These are phyloP conservation scores for Alcis repandata DNA, from an alignment of 2,888 invertebrate species.

Conservation along the genomic window DNA sequence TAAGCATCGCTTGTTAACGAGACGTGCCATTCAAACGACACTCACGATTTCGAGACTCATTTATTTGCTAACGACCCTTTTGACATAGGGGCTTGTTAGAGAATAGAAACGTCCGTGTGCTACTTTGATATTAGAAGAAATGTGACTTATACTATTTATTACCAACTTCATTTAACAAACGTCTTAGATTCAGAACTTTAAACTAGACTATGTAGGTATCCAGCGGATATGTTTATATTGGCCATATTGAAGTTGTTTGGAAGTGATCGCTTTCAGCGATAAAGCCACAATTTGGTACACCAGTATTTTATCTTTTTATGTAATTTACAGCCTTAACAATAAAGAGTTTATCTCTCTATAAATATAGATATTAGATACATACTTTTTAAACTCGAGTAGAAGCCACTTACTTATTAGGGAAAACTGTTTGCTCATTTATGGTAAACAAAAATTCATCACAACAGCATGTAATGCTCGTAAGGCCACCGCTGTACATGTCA, in stretches of 20 bases:
- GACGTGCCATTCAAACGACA: conserved; percentile 64
- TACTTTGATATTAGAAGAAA: background rate
- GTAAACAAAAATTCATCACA: background rate
- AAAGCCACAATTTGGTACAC: too few species aligned
- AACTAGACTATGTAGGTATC: too few species aligned
- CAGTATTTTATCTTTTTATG: too few species aligned
- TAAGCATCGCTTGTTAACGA: conserved; percentile 76
- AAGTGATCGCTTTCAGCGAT: too few species aligned
- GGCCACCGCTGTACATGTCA: conserved; percentile 27
- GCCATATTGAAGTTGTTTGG: too few species aligned
- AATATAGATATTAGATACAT: too few species aligned
- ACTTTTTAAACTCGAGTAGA: too few species aligned
- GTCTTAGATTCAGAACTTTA: too few species aligned
- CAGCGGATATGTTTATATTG: too few species aligned
- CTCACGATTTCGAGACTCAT: conserved; percentile 57
- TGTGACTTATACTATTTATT: background rate
- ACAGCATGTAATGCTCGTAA: background rate
- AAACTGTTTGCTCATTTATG: background rate
- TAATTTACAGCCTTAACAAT: too few species aligned
- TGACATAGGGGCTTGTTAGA: conserved; percentile 35
- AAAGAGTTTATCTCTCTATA: too few species aligned
- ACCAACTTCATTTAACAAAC: background rate
- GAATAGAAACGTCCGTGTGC: conserved; percentile 9
- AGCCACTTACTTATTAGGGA: too few species aligned
- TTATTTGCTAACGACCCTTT: conserved; percentile 47